Evolutionary conservation across 2,888 invertebrate species (phyloP).

Genomic region (Standfussiana lucernea): DNA sequence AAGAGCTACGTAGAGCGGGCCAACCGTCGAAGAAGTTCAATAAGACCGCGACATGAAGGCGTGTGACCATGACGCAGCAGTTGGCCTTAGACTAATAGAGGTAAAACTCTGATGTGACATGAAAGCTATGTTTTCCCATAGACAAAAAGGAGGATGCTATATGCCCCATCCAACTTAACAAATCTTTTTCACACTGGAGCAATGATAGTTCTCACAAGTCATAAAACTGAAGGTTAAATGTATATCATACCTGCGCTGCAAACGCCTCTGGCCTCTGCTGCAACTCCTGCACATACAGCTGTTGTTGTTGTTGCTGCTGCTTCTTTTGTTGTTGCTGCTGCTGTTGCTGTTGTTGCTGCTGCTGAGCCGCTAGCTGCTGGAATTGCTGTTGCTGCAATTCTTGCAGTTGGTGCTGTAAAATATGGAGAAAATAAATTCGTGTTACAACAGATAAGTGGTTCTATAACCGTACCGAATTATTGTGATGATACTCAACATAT

Average conservation of each 20-base stretch:
- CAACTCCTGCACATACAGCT: conserved; percentile 79
- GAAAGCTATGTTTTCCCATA: not conserved
- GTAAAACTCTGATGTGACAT: not conserved
- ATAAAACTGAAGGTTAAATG: not conserved
- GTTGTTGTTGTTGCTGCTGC: conserved; percentile 77
- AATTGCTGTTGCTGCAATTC: conserved; percentile 80
- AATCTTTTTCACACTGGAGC: not conserved
- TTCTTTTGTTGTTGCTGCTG: conserved; percentile 78
- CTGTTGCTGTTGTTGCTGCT: conserved; percentile 78
- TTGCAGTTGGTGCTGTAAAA: conserved; percentile 79
- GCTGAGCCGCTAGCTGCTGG: conserved; percentile 75
- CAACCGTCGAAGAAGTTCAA: not conserved
- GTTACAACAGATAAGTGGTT: not conserved
- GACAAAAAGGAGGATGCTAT: not conserved
- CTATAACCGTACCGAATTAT: conserved; percentile 37
- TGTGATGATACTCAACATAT: conserved; percentile 24
- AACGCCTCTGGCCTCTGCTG: conserved; percentile 81
- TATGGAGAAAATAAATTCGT: conserved; percentile 61
- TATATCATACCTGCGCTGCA: conserved; percentile 73
- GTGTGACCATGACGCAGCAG: too few species aligned
- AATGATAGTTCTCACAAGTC: not conserved
- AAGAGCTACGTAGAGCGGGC: not conserved
- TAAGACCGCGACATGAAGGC: not conserved
- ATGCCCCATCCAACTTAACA: not conserved
- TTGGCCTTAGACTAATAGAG: too few species aligned